These are phyloP conservation scores for Aphidoletes aphidimyza DNA, from an alignment of 2,888 invertebrate species.

Conservation along the genomic window DNA sequence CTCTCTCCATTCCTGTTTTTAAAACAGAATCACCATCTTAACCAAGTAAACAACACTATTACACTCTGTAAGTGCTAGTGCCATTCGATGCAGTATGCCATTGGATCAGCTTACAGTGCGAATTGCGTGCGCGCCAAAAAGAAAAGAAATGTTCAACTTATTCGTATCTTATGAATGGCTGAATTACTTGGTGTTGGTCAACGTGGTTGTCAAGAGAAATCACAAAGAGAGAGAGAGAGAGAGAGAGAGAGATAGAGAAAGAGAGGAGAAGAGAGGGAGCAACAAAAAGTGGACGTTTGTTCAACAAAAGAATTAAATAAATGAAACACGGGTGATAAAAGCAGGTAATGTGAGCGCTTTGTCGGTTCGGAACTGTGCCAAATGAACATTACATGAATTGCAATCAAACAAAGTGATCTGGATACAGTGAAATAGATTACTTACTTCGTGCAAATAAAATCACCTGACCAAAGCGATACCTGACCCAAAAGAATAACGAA, in stretches of 20 bases:
- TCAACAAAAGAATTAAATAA: conserved; percentile 23
- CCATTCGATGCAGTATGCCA: background rate
- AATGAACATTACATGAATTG: conserved; percentile 46
- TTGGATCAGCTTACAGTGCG: background rate
- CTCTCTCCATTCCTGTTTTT: background rate
- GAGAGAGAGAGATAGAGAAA: background rate
- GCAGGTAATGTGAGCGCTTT: conserved; percentile 5
- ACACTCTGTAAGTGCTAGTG: background rate
- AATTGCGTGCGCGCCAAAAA: background rate
- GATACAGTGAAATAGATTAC: conserved; percentile 8
- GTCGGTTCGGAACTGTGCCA: background rate
- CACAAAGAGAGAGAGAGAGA: background rate
- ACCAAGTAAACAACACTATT: background rate
- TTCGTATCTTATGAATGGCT: background rate
- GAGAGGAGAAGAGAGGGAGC: background rate
- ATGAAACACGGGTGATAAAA: background rate
- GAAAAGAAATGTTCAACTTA: background rate
- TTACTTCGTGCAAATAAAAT: background rate
- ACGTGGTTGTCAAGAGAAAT: background rate
- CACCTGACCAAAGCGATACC: conserved; percentile 14
- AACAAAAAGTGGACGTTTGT: background rate
- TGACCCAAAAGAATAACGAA: background rate
- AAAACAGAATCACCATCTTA: conserved; percentile 16
- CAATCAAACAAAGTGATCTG: conserved; percentile 34
- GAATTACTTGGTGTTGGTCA: background rate